Evolutionary conservation across 2,797 vertebrate genomes (phyloP), one percentile per base, ranked within the genome.

Genomic region (Cossypha niveicapilla): DNA sequence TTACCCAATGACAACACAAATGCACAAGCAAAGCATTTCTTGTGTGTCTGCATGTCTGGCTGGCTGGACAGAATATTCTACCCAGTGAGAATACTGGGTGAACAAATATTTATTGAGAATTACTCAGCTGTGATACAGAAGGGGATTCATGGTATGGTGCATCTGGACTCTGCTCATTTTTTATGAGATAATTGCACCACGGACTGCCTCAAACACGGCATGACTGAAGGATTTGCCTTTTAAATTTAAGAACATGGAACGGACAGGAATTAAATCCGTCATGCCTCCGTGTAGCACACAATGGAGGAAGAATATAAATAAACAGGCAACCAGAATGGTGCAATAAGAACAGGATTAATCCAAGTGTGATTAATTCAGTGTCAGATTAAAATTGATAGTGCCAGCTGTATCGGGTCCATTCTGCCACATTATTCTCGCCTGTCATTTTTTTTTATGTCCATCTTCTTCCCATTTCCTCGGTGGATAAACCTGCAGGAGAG

Each of bases 51-150:
- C 61, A 93, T 13, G 82, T 53, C 79, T 30, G 58, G 1, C 39
- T 57, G 63, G 6, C 7, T 15, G 34, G 88, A 93, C 68, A 93
- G 90, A 83, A 18, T 18, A 50, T 50, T 28, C 48, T 63, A 93
- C 92, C 96, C 96, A 97, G 96, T 96, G 95, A 98, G 98, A 98
- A 98, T 97, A 96, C 68, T 97, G 97, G 97, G 96, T 98, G 98
- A 98, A 98, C 98, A 98, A 99, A 99, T 98, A 98, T 99, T 99
- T 98, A 98, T 98, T 98, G 98, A 98, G 97, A 97, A 96, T 97
- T 97, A 98, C 95, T 97, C 97, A 98, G 95, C 98, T 96, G 96
- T 98, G 97, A 97, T 89, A 97, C 97, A 93, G 96, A 88, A 87
- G 96, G 97, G 97, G 97, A 97, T 97, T 98, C 96, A 91, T 85